phyloP scores from a whole-genome alignment of 1,140 invertebrate genomes.

The Apis dorsata region DNA sequence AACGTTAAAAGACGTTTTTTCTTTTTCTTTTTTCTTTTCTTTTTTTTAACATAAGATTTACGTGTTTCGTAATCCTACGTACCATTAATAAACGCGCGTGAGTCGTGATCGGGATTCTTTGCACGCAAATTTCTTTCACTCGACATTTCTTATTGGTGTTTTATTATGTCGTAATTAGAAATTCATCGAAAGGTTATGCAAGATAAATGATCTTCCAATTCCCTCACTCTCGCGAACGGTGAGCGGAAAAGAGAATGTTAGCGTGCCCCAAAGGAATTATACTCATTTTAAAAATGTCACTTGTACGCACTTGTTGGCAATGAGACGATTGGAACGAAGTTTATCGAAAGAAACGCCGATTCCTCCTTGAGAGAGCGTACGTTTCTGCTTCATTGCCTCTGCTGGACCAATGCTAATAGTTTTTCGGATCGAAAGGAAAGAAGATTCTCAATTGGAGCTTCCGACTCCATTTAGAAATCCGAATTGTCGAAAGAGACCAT shows the following conservation, averaged over 20 bases:
- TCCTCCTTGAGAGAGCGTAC: not conserved
- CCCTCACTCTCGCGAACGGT: not conserved
- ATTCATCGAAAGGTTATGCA: conserved; percentile 37
- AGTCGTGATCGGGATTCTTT: conserved; percentile 18
- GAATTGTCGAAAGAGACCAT: not conserved
- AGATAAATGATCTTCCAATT: conserved; percentile 23
- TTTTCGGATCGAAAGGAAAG: not conserved
- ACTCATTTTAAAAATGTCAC: not conserved
- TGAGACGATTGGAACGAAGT: not conserved
- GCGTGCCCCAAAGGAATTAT: not conserved
- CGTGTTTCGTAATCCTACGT: not conserved
- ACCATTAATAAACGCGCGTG: conserved; percentile 23
- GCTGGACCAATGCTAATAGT: not conserved
- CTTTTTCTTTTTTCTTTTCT: too few species aligned
- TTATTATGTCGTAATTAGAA: conserved; percentile 52
- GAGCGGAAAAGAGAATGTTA: not conserved
- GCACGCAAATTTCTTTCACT: not conserved
- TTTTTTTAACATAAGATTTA: not conserved
- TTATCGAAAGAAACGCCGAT: not conserved
- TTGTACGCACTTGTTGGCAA: not conserved
- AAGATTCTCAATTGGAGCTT: not conserved
- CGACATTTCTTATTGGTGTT: conserved; percentile 31
- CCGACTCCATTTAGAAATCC: not conserved
- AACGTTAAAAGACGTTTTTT: too few species aligned
- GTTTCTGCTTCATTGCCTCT: not conserved